A percentile compares a stretch with the other conserved stretches of the same genome.
These are phyloP conservation scores for Paradisaea rubra DNA, from an alignment of 2,113 vertebrate genomes.

Conservation along the genomic window DNA sequence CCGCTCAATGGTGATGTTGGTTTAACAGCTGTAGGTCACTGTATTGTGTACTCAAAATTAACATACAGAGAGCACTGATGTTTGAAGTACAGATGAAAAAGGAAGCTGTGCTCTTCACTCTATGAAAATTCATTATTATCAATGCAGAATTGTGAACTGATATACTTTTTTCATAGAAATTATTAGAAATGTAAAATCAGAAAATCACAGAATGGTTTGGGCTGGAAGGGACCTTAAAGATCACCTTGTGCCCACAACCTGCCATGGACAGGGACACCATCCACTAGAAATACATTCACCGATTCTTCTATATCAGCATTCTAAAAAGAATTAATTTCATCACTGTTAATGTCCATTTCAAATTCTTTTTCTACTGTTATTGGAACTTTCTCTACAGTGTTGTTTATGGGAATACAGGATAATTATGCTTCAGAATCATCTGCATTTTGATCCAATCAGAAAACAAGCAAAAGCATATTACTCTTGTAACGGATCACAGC, in stretches of 20 bases:
- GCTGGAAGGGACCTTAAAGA: background rate
- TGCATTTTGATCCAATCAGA: background rate
- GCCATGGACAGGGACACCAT: background rate
- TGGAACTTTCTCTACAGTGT: background rate
- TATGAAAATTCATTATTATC: background rate
- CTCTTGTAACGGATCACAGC: background rate
- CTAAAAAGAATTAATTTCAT: background rate
- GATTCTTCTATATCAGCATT: background rate
- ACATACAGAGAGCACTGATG: background rate
- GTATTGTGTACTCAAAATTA: background rate
- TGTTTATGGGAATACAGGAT: background rate
- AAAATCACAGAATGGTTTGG: background rate
- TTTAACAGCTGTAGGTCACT: background rate
- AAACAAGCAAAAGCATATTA: background rate
- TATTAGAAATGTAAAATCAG: background rate
- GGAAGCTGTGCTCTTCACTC: background rate
- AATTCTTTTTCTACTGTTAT: background rate
- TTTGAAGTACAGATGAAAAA: background rate
- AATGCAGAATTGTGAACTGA: background rate
- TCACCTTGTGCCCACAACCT: background rate
- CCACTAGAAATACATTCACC: background rate
- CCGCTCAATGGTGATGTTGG: background rate
- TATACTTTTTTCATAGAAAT: background rate
- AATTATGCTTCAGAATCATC: background rate
- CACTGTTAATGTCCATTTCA: background rate